Evolutionary conservation across 2,113 vertebrate genomes (phyloP).

Genomic region (Azemiops feae): DNA sequence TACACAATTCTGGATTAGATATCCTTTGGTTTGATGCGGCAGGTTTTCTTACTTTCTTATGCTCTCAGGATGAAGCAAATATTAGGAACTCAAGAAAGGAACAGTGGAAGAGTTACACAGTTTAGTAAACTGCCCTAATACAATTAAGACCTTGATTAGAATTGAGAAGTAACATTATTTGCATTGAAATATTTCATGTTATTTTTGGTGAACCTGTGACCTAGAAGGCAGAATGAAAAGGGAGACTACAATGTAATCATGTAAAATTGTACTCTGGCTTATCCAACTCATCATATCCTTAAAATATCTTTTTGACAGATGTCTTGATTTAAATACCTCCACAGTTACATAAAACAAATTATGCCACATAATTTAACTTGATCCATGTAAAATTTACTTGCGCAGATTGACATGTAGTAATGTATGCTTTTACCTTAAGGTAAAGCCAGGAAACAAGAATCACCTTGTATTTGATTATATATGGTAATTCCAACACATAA

Average conservation of each 20-base stretch:
- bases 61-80: neutral
- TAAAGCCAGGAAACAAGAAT: constrained; percentile 61
- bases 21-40: neutral
- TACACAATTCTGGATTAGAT: neutral
- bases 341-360: constrained; percentile 49
- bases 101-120: neutral
- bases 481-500: constrained; percentile 54
- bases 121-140: neutral
- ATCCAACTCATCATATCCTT: constrained; percentile 45
- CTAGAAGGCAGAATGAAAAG: neutral
- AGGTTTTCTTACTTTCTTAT: neutral
- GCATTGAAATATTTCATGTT: constrained; percentile 29
- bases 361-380: constrained; percentile 48
- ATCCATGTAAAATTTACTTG: constrained; percentile 60
- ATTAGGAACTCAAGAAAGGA: neutral
- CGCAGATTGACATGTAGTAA: constrained; percentile 51
- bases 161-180: constrained; percentile 5
- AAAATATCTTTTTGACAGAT: constrained; percentile 62
- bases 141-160: neutral
- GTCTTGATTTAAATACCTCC: constrained; percentile 65
- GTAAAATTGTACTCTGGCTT: constrained; percentile 33
- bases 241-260: neutral
- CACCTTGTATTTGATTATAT: constrained; percentile 44
- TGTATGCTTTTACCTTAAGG: constrained; percentile 62
- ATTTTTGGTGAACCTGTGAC: constrained; percentile 10